Base-by-base conservation (phyloP, 2,113 vertebrate genomes). In the Lates calcarifer region DNA sequence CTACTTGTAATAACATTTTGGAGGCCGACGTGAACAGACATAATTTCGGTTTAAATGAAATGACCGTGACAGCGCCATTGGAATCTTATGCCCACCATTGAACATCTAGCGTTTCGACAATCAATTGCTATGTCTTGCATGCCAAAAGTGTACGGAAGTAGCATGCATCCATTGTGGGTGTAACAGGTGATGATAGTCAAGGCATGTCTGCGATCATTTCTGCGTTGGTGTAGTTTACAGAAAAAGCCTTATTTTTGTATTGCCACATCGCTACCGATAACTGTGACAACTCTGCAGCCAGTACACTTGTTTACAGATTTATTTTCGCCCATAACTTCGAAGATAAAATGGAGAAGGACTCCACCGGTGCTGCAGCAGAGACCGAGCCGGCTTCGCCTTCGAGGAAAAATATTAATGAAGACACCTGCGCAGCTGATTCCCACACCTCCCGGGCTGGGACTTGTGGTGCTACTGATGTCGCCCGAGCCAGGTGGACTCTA, bases 401-500 rank as follows among this genome's bases (percentile, higher is more conserved):
- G 77, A 79, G 77, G 35, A 45, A 45, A 51, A 67, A 60, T 70
- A 64, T 79, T 12, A 81, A 88, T 18, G 75, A 90, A 65, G 87
- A 90, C 74, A 83, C 67, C 60, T 55, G 47, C 66, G 22, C 14
- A 18, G 41, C 49, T 18, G 74, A 86, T 31, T 57, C 66, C 39
- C 74, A 20, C 5, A 24, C 24, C 64, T 56, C 84, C 56, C 22
- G 0, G 51, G 74, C 62, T 68, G 70, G 49, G 78, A 78, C 49
- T 51, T 81, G 90, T 77, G 89, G 82, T 51, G 85, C 90, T 28
- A 84, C 90, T 28, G 92, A 87, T 57, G 93, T 95, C 12, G 96
- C 96, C 43, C 92, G 94, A 65, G 95, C 95, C 56, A 92, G 96
- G 26, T 98, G 97, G 97, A 95, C 94, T 58, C 95, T 98, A 2